These are phyloP conservation scores for Scalopus aquaticus DNA, from an alignment of 2,113 vertebrate genomes.

Conservation along the genomic window DNA sequence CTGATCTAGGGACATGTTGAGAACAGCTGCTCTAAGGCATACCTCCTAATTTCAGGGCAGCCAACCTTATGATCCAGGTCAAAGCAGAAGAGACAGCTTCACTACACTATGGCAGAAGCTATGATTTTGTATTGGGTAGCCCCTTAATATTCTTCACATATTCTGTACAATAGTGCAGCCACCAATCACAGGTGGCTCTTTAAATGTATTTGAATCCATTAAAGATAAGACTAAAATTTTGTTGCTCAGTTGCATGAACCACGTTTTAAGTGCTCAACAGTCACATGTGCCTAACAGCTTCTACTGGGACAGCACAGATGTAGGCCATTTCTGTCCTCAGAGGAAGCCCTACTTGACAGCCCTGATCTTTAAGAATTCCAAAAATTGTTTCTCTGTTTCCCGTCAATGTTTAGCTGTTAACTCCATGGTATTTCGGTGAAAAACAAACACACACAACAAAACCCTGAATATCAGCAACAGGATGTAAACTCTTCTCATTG, in stretches of 20 bases:
- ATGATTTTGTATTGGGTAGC: not conserved
- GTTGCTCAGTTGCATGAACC: not conserved
- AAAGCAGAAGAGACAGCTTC: not conserved
- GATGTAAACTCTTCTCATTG: slow-evolving; percentile 1
- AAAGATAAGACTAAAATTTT: not conserved
- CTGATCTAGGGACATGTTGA: not conserved
- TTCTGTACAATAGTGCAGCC: not conserved
- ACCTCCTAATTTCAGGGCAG: not conserved
- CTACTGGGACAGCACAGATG: not conserved
- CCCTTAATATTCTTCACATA: not conserved
- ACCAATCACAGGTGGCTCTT: not conserved
- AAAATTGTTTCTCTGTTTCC: not conserved
- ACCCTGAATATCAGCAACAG: not conserved
- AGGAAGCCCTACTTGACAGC: not conserved
- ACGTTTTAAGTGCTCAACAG: not conserved
- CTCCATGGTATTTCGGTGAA: not conserved
- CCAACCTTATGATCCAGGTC: not conserved
- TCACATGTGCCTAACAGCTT: not conserved
- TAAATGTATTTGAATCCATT: not conserved
- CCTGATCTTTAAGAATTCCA: not conserved
- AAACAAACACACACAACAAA: not conserved
- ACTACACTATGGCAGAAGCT: not conserved
- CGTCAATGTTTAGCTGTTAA: not conserved
- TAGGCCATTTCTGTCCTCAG: not conserved
- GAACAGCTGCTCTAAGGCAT: not conserved